Percentiles rank a stretch among this genome's conserved stretches.
Evolutionary conservation across 2,113 vertebrate genomes (phyloP).

Genomic region (Hemibagrus wyckioides): DNA sequence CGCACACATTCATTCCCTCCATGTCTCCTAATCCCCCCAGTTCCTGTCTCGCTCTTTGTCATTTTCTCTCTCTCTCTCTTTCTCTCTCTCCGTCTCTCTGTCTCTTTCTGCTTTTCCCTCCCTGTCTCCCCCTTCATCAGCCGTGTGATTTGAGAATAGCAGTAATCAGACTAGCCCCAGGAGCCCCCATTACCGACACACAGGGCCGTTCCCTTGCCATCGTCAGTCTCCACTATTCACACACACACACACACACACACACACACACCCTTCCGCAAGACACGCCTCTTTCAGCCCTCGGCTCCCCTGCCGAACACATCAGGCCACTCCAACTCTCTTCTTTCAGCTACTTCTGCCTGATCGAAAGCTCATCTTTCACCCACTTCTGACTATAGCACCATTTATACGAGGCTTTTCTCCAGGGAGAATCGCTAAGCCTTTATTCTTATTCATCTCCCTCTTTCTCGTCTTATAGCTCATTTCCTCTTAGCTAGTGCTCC

Average conservation of each 20-base stretch:
- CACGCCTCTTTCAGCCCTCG: conserved; percentile 27
- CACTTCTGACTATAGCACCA: conserved; percentile 31
- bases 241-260: background rate
- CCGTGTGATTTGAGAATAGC: conserved; percentile 52
- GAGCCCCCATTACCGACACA: conserved; percentile 49
- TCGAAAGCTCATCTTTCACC: conserved; percentile 33
- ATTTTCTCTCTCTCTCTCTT: background rate
- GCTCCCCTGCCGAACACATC: conserved; percentile 38
- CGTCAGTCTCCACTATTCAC: conserved; percentile 35
- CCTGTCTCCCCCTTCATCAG: conserved; percentile 39
- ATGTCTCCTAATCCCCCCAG: background rate
- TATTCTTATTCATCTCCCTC: conserved; percentile 39
- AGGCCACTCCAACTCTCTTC: conserved; percentile 11
- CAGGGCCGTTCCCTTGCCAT: conserved; percentile 50
- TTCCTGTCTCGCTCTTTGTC: background rate
- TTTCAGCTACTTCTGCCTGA: conserved; percentile 42
- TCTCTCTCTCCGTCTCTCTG: background rate
- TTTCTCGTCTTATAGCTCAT: conserved; percentile 38
- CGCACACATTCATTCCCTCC: conserved; percentile 15
- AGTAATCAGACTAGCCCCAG: conserved; percentile 56
- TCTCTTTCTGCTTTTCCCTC: conserved; percentile 5
- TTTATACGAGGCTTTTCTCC: conserved; percentile 42
- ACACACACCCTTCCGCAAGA: conserved; percentile 6
- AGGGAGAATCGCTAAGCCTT: conserved; percentile 32
- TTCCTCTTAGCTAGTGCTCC: conserved; percentile 32